A percentile compares a stretch with the other conserved stretches of the same genome.
These are phyloP conservation scores for Tiliqua scincoides DNA, from an alignment of 2,113 vertebrate species.

Conservation along the genomic window DNA sequence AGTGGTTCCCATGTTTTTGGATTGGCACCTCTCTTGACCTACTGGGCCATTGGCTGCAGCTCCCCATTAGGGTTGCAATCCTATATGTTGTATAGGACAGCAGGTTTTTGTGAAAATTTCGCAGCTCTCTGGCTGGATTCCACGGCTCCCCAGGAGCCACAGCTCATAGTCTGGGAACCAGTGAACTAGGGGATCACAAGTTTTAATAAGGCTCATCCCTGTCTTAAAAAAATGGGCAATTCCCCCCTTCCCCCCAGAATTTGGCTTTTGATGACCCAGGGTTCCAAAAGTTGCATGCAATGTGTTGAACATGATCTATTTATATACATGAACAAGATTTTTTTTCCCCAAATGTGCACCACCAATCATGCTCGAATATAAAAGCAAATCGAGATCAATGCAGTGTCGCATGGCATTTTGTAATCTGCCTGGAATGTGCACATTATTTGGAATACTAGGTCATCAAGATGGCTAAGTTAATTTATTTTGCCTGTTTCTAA, in stretches of 20 bases:
- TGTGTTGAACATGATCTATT: neutral
- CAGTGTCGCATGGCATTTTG: neutral
- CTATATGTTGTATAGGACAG: too few species aligned
- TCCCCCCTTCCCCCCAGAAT: too few species aligned
- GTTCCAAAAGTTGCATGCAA: neutral
- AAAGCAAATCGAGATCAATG: neutral
- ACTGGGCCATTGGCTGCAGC: too few species aligned
- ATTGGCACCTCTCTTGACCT: too few species aligned
- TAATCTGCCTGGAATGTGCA: neutral
- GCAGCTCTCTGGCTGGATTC: too few species aligned
- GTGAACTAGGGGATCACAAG: neutral
- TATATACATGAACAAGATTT: neutral
- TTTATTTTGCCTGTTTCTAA: neutral
- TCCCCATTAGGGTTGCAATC: too few species aligned
- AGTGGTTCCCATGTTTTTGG: too few species aligned
- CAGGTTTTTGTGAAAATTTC: neutral
- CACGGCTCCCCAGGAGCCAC: too few species aligned
- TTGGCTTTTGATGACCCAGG: neutral
- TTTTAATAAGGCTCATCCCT: neutral
- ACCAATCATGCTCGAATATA: neutral
- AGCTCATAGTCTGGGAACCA: too few species aligned
- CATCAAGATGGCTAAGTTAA: neutral
- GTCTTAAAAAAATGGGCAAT: neutral
- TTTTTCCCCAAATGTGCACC: neutral
- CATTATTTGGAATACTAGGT: neutral